A percentile compares a stretch with the other conserved stretches of the same genome.
phyloP scores from a whole-genome alignment of 2,113 vertebrate species.

The Haplochromis vanheusdeni region DNA sequence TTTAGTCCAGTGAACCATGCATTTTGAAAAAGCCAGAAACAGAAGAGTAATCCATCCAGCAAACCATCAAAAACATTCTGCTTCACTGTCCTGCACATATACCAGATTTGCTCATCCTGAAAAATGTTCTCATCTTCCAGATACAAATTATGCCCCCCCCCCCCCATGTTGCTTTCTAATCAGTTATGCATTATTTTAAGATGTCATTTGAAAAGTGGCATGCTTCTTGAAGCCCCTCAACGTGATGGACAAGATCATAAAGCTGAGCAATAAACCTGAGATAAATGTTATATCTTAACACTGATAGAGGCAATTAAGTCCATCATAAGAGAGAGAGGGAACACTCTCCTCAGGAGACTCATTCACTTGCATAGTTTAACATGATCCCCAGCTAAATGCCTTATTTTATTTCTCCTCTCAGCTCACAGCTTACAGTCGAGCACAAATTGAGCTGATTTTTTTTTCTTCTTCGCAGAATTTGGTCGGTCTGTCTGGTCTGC shows the following conservation, averaged over 20 bases:
- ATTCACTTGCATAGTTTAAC: constrained; percentile 63
- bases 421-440: constrained; percentile 38
- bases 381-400: constrained; percentile 57
- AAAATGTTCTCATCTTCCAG: constrained; percentile 1
- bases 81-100: not conserved
- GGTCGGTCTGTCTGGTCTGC: constrained; percentile 45
- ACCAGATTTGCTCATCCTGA: constrained; percentile 2
- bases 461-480: constrained; percentile 13
- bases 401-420: constrained; percentile 56
- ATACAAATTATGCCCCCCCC: not conserved
- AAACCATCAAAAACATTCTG: constrained; percentile 31
- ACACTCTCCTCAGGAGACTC: constrained; percentile 54
- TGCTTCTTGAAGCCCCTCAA: constrained; percentile 40
- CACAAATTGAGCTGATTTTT: constrained; percentile 45
- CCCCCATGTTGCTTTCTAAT: constrained; percentile 5
- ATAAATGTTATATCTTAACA: constrained; percentile 64
- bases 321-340: constrained; percentile 55
- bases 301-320: constrained; percentile 71
- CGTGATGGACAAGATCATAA: constrained; percentile 60
- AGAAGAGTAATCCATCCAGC: constrained; percentile 34
- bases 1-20: constrained; percentile 31
- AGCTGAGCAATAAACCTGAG: constrained; percentile 58
- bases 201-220: constrained; percentile 40
- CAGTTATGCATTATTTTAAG: constrained; percentile 46
- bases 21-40: constrained; percentile 44